Base-by-base conservation (phyloP, 2,113 vertebrate species). In the Diglossa brunneiventris region DNA sequence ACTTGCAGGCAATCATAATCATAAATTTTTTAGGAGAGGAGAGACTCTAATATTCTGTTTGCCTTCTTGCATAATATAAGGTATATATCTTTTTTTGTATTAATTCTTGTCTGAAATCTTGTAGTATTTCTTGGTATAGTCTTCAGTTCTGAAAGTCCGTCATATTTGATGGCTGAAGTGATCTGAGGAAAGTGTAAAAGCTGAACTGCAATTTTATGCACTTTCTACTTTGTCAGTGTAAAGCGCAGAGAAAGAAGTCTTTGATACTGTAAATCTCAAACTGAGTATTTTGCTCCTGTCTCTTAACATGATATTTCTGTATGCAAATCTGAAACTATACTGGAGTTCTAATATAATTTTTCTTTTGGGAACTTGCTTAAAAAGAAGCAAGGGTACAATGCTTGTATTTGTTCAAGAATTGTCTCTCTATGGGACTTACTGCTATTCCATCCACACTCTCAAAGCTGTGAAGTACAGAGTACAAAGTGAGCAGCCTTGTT, bases 21-120 rank as follows among this genome's bases (percentile, higher is more conserved):
- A 87, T 95, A 87, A 52, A 42, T 95, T 75, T 94, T 95, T 94
- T 89, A 94, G 74, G 44, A 80, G 52, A 68, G 44, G 81, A 94
- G 73, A 37, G 44, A 72, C 47, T 90, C 13, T 69, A 63, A 28
- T 87, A 74, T n/a, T 83, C 56, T 10, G 2, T 84, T 94, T 81
- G 59, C 33, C 55, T 93, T 92, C 61, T 81, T 92, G 37, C 17
- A 41, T 94, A 78, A 64, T 72, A 61, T 28, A 89, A 89, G 24
- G 56, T 72, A 44, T 95, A 91, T 68, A 89, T 95, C 9, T 81
- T 62, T 19, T 63, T 77, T 55, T 59, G 3, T 69, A 83, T 90
- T 91, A 91, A 75, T 95, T 92, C 39, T 68, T 77, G n/a, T 55
- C 50, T 90, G 76, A 94, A 86, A 76, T 83, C 14, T 77, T 37